Percentiles rank a stretch among this genome's conserved stretches.
These are phyloP conservation scores for Agriopis leucophaearia DNA, from an alignment of 2,888 invertebrate species.

Conservation along the genomic window DNA sequence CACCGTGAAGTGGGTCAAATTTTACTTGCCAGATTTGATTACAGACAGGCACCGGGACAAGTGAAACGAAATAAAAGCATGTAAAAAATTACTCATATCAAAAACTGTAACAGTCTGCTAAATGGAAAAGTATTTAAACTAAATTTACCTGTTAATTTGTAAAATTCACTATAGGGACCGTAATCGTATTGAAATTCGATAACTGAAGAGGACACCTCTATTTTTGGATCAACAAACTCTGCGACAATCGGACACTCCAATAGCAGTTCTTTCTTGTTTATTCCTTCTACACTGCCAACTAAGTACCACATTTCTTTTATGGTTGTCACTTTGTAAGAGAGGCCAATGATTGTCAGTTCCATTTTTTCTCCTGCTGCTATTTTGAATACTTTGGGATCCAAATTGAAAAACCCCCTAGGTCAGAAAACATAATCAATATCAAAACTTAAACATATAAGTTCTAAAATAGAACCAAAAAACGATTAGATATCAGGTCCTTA, in stretches of 20 bases:
- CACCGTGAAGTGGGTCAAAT: too few species aligned
- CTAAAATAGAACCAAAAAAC: conserved; percentile 1
- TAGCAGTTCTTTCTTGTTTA: conserved; percentile 83
- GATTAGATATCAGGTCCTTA: conserved; percentile 52
- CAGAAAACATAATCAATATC: conserved; percentile 25
- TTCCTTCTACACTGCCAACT: conserved; percentile 83
- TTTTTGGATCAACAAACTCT: conserved; percentile 86
- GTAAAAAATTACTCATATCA: too few species aligned
- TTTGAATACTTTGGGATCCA: conserved; percentile 79
- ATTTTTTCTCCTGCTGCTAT: conserved; percentile 76
- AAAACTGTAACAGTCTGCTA: too few species aligned
- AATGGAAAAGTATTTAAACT: not conserved
- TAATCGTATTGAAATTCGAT: conserved; percentile 83
- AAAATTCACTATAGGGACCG: conserved; percentile 74
- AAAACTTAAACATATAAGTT: not conserved
- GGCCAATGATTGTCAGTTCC: conserved; percentile 70
- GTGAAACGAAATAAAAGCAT: too few species aligned
- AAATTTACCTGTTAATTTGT: conserved; percentile 76
- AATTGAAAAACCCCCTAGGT: conserved; percentile 76
- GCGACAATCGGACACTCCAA: conserved; percentile 81
- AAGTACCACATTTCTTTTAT: conserved; percentile 87
- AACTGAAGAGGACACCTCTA: conserved; percentile 79
- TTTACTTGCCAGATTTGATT: too few species aligned
- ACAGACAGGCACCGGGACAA: too few species aligned
- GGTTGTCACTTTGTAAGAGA: conserved; percentile 69